A percentile compares a stretch with the other conserved stretches of the same genome.
phyloP scores from a whole-genome alignment of 2,888 invertebrate species.

The Campaea margaritaria region DNA sequence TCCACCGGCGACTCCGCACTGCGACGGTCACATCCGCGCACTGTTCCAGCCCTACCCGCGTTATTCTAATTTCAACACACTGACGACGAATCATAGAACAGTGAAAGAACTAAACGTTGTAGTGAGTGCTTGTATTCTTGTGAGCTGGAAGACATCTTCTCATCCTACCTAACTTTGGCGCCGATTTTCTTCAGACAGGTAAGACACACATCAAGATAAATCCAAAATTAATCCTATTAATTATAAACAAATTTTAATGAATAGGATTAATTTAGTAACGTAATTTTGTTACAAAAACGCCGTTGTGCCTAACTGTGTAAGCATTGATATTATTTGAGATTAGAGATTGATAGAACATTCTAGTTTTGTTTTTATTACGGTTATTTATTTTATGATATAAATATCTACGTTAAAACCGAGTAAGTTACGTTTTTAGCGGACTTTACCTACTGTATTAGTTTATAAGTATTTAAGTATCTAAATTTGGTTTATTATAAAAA shows the following conservation, averaged over 20 bases:
- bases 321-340: neutral
- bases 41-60: conserved; percentile 42
- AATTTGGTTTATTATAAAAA: neutral
- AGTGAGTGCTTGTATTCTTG: conserved; percentile 52
- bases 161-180: conserved; percentile 60
- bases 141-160: conserved; percentile 56
- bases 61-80: conserved; percentile 29
- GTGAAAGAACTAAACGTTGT: conserved; percentile 44
- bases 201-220: conserved; percentile 50
- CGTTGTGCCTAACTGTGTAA: neutral
- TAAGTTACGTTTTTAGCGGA: conserved; percentile 17
- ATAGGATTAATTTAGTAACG: no score
- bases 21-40: conserved; percentile 67
- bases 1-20: conserved; percentile 73
- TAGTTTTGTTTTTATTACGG: conserved; percentile 2
- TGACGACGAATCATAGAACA: conserved; percentile 25
- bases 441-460: neutral
- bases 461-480: neutral
- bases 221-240: neutral
- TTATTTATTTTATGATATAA: conserved; percentile 2
- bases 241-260: neutral
- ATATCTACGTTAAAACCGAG: neutral
- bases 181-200: conserved; percentile 67
- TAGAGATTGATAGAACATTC: conserved; percentile 5
- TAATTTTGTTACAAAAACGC: neutral